A percentile compares a stretch with the other conserved stretches of the same genome.
Evolutionary conservation across 2,113 vertebrate species (phyloP).

Genomic region (Syngnathus typhle): DNA sequence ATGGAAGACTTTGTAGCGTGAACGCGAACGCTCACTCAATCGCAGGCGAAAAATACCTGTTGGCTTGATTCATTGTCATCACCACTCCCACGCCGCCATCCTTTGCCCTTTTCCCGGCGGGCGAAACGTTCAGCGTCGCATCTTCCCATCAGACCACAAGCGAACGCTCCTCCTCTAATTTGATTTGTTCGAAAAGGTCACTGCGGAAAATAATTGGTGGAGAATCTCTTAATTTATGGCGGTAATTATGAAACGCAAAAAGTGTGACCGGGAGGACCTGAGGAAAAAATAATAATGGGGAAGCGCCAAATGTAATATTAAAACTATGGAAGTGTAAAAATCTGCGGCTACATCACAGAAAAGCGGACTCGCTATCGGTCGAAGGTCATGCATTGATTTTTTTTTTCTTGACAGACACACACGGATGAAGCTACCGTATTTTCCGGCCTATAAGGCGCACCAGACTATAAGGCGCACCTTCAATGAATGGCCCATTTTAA

Average conservation of each 20-base stretch:
- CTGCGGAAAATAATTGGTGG: conserved; percentile 1
- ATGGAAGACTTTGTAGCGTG: not conserved
- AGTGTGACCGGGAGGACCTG: conserved; percentile 25
- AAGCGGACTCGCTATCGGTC: conserved; percentile 28
- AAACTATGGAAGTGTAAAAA: conserved; percentile 28
- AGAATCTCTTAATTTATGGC: conserved; percentile 38
- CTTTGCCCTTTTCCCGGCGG: conserved; percentile 23
- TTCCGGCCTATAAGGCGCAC: too few species aligned
- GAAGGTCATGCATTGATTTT: conserved; percentile 46
- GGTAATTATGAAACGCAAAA: conserved; percentile 44
- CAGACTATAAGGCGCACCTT: too few species aligned
- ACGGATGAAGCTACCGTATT: too few species aligned
- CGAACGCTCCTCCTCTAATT: conserved; percentile 41
- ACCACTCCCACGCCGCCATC: conserved; percentile 6
- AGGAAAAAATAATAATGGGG: conserved; percentile 30
- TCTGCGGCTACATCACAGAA: not conserved
- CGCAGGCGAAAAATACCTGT: not conserved
- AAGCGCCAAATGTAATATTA: not conserved
- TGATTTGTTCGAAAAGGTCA: conserved; percentile 47
- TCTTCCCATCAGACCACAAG: conserved; percentile 15
- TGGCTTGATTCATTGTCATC: conserved; percentile 11
- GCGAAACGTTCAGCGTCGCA: not conserved
- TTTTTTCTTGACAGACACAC: not conserved
- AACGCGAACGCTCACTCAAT: conserved; percentile 1
- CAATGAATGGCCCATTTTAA: too few species aligned